Evolutionary conservation across 2,797 vertebrate genomes (phyloP).

Genomic region (Urocyon cinereoargenteus): DNA sequence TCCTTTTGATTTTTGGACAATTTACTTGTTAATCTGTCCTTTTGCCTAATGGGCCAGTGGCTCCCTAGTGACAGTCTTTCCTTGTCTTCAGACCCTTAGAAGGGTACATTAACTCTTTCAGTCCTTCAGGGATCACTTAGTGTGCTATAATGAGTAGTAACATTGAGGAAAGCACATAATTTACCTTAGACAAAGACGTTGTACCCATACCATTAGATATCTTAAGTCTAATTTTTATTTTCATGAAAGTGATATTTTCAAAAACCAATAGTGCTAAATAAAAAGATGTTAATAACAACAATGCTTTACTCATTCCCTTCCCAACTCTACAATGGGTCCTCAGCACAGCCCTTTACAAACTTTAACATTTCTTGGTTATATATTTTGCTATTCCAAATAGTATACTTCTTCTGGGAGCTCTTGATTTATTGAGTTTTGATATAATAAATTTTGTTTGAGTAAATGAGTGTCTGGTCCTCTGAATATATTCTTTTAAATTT

Average conservation of each 20-base stretch:
- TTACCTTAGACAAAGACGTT: not conserved
- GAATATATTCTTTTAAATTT: not conserved
- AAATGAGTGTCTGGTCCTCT: not conserved
- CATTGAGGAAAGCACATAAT: not conserved
- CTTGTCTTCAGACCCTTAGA: not conserved
- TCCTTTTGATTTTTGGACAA: not conserved
- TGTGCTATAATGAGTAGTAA: not conserved
- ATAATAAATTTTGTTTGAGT: not conserved
- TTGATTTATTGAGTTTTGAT: not conserved
- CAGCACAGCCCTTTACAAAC: not conserved
- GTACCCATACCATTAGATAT: not conserved
- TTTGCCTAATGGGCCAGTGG: not conserved
- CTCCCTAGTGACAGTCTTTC: not conserved
- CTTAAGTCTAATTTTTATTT: conserved; percentile 13
- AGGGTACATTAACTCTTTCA: conserved; percentile 4
- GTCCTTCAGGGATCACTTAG: not conserved
- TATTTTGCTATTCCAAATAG: not conserved
- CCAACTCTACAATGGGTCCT: not conserved
- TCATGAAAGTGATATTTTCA: not conserved
- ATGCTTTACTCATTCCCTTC: not conserved
- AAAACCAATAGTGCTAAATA: not conserved
- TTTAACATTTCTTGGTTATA: not conserved
- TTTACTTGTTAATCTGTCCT: not conserved
- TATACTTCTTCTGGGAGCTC: not conserved
- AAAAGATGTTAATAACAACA: not conserved